phyloP scores from a whole-genome alignment of 2,888 invertebrate species.

The Timema podura region DNA sequence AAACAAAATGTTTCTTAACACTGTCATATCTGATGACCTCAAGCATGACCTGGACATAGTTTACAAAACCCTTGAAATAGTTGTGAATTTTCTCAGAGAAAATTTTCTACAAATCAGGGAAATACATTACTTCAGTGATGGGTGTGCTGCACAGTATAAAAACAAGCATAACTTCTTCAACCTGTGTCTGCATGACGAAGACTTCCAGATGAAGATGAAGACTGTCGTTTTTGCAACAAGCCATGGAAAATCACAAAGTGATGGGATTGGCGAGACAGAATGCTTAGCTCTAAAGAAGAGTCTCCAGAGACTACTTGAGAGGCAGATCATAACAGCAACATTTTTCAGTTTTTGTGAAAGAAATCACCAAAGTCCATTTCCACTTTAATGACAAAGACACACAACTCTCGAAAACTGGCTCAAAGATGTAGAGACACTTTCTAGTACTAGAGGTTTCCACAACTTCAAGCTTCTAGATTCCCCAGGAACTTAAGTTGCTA shows the following conservation, averaged over 20 bases:
- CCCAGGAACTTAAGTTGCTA: not conserved
- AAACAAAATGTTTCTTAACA: not conserved
- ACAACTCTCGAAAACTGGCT: not conserved
- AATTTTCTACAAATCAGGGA: not conserved
- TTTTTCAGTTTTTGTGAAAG: not conserved
- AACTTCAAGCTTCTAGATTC: slow-evolving; percentile 4
- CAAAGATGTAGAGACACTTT: slow-evolving; percentile 5
- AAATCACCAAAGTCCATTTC: not conserved
- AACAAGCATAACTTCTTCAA: slow-evolving; percentile 2
- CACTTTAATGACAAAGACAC: not conserved
- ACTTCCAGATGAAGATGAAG: not conserved
- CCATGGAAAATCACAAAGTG: slow-evolving; percentile 6
- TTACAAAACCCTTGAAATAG: not conserved
- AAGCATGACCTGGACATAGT: slow-evolving; percentile 1
- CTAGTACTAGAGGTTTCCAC: not conserved
- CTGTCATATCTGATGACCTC: slow-evolving; percentile 1
- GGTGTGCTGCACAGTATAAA: slow-evolving; percentile 5
- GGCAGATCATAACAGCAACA: not conserved
- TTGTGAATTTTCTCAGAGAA: not conserved
- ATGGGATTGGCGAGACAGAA: not conserved
- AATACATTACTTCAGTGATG: slow-evolving; percentile 7
- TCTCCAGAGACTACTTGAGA: not conserved
- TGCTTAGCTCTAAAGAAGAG: not conserved
- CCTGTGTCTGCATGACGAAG: not conserved
- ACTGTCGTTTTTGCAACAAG: not conserved